Percentiles rank a stretch among this genome's conserved stretches.
These are phyloP conservation scores for Arnoldichthys spilopterus DNA, from an alignment of 2,797 vertebrate genomes.

Conservation along the genomic window DNA sequence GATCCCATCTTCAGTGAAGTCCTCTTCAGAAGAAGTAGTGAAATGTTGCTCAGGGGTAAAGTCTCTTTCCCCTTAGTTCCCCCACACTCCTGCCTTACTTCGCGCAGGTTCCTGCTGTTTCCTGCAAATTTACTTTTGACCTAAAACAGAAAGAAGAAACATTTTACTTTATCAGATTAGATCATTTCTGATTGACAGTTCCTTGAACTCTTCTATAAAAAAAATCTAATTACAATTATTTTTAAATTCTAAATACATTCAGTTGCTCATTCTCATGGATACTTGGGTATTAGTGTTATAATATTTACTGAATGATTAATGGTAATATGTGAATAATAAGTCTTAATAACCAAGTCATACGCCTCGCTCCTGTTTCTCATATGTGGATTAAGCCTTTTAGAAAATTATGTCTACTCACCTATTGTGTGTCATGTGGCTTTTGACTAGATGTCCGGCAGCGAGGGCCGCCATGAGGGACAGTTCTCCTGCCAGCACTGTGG, in stretches of 20 bases:
- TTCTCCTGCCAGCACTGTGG: conserved; percentile 93
- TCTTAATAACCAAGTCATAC: no score
- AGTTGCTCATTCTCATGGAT: background rate
- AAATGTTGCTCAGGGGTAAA: background rate
- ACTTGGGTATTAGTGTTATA: background rate
- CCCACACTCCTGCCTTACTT: no score
- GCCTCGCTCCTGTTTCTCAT: no score
- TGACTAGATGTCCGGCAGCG: conserved; percentile 93
- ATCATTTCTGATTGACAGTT: background rate
- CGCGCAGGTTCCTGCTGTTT: conserved; percentile 80
- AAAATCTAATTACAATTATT: no score
- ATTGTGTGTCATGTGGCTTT: conserved; percentile 98
- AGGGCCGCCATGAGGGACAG: conserved; percentile 94
- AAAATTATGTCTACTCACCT: conserved; percentile 74
- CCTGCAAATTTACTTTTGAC: conserved; percentile 92
- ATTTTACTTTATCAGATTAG: background rate
- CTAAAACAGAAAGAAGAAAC: conserved; percentile 66
- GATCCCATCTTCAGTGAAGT: background rate
- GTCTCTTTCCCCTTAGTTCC: background rate
- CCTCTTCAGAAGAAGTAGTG: background rate
- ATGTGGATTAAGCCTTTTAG: background rate
- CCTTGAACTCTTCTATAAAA: background rate
- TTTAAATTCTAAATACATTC: no score
- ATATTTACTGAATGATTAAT: no score
- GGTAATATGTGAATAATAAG: no score